phyloP scores from a whole-genome alignment of 2,888 invertebrate species.

The Microdon myrmicae region DNA sequence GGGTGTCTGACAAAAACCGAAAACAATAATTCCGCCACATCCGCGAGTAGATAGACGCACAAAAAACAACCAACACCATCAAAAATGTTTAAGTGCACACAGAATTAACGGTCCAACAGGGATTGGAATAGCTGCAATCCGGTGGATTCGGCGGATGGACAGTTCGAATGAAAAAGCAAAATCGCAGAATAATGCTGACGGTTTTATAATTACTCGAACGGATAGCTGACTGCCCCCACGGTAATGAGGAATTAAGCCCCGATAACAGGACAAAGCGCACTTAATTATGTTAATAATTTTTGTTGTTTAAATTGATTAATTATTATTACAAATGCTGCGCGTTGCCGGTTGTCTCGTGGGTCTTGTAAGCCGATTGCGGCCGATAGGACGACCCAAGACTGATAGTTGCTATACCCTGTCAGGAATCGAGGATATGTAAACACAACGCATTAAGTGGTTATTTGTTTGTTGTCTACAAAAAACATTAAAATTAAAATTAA shows the following conservation, averaged over 20 bases:
- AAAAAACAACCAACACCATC: constrained; percentile 8
- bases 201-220: constrained; percentile 43
- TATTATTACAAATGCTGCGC: constrained; percentile 43
- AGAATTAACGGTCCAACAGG: constrained; percentile 40
- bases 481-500: constrained; percentile 23
- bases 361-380: constrained; percentile 44
- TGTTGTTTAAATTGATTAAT: constrained; percentile 52
- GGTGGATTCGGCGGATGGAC: too few species aligned
- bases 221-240: constrained; percentile 3
- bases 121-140: constrained; percentile 19
- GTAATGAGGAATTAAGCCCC: constrained; percentile 51
- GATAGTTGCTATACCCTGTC: constrained; percentile 3
- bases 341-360: constrained; percentile 28
- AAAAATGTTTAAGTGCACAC: too few species aligned
- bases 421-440: constrained; percentile 30
- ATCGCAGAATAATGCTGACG: constrained; percentile 43
- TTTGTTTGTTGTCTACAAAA: constrained; percentile 35
- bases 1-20: constrained; percentile 28
- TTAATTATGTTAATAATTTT: constrained; percentile 52
- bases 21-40: constrained; percentile 26
- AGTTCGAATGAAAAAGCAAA: constrained; percentile 4
- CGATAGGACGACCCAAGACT: constrained; percentile 10
- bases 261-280: constrained; percentile 51
- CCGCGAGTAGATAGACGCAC: too few species aligned
- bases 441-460: constrained; percentile 39